Evolutionary conservation across 2,113 vertebrate species (phyloP).

Genomic region (Triplophysa rosa): DNA sequence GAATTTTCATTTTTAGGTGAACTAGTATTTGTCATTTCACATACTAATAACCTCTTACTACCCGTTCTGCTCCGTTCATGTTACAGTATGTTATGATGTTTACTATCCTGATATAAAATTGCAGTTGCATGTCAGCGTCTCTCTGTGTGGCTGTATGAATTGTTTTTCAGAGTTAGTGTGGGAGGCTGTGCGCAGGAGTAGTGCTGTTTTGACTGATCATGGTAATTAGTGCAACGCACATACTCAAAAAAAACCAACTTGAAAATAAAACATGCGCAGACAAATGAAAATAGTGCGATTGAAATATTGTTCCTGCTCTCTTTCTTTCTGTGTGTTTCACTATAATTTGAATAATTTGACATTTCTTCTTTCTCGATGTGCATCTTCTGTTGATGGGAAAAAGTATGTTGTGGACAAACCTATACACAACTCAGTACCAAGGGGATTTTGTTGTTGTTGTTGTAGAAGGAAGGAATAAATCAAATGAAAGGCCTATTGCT

Average conservation of each 20-base stretch:
- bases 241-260: constrained; percentile 51
- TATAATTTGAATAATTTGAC: constrained; percentile 6
- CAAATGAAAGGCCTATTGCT: not conserved
- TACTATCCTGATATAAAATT: constrained; percentile 14
- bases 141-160: constrained; percentile 29
- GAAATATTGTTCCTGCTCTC: not conserved
- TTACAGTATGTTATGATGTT: constrained; percentile 14
- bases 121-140: not conserved
- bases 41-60: constrained; percentile 5
- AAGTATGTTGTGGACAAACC: not conserved
- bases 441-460: not conserved
- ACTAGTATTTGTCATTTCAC: constrained; percentile 1
- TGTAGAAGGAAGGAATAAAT: not conserved
- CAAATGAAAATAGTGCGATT: constrained; percentile 30
- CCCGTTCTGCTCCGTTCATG: not conserved
- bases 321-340: not conserved
- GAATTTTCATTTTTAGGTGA: too few species aligned
- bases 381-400: not conserved
- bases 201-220: constrained; percentile 56
- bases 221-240: constrained; percentile 55
- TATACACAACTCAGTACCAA: not conserved
- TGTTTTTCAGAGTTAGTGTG: constrained; percentile 44
- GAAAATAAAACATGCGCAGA: constrained; percentile 40
- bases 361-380: not conserved
- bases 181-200: constrained; percentile 50